Conservation (phyloP, 2,888 invertebrate species). For the Caenorhabditis doughertyi region DNA sequence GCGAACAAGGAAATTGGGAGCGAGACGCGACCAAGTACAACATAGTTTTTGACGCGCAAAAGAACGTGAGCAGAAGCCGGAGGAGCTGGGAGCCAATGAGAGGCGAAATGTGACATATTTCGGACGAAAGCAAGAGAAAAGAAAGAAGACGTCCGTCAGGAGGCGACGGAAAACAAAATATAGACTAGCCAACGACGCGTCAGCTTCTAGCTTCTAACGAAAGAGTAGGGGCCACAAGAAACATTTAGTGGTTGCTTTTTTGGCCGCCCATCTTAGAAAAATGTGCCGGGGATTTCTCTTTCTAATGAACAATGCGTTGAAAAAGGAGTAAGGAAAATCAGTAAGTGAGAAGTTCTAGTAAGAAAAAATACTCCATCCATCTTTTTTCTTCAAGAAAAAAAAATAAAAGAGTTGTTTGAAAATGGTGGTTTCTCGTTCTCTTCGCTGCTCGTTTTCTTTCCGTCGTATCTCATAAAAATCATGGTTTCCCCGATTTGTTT, state of each 20-base stretch:
- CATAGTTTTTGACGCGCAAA: slow-evolving; percentile 44
- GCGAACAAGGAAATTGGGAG: slow-evolving; percentile 55
- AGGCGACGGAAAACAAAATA: slow-evolving; percentile 59
- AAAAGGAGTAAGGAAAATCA: background rate
- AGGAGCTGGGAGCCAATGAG: slow-evolving; percentile 45
- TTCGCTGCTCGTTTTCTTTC: slow-evolving; percentile 40
- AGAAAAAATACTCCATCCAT: background rate
- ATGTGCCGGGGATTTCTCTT: slow-evolving; percentile 16
- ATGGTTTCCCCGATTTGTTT: slow-evolving; percentile 50
- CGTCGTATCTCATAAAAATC: slow-evolving; percentile 48
- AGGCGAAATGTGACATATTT: slow-evolving; percentile 54
- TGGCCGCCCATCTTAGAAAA: slow-evolving; percentile 3
- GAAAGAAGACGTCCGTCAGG: slow-evolving; percentile 49
- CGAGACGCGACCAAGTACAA: slow-evolving; percentile 43
- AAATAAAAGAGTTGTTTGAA: slow-evolving; percentile 10
- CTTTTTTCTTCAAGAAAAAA: slow-evolving; percentile 12
- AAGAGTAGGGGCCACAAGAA: slow-evolving; percentile 40
- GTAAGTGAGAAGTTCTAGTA: background rate
- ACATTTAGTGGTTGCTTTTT: slow-evolving; percentile 38
- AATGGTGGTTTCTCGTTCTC: slow-evolving; percentile 15
- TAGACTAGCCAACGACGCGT: slow-evolving; percentile 31
- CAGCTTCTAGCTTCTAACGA: slow-evolving; percentile 31
- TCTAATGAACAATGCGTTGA: slow-evolving; percentile 14
- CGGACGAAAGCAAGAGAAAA: slow-evolving; percentile 27
- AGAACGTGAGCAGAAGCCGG: slow-evolving; percentile 28